Evolutionary conservation across 2,888 invertebrate genomes (phyloP).

Genomic region (Ligdia adustata): DNA sequence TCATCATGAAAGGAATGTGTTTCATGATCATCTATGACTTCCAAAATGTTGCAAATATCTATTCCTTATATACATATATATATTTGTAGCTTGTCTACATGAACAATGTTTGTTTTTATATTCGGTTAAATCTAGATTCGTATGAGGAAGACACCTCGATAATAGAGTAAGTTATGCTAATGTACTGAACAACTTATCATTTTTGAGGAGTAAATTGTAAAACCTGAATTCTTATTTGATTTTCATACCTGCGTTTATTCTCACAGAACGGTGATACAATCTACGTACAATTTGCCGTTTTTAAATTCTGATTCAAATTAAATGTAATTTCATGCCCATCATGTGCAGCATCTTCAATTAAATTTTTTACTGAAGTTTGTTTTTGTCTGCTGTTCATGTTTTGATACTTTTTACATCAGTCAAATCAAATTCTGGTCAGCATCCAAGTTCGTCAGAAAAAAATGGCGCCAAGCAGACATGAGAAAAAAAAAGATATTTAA

Average conservation of each 20-base stretch:
- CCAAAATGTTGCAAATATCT: too few species aligned
- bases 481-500: constrained; percentile 59
- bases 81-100: too few species aligned
- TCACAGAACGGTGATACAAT: constrained; percentile 8
- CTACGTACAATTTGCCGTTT: constrained; percentile 14
- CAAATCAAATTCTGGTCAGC: constrained; percentile 22
- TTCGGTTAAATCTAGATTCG: too few species aligned
- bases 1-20: too few species aligned
- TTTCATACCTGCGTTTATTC: constrained; percentile 3
- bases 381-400: constrained; percentile 28
- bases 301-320: constrained; percentile 25
- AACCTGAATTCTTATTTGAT: neutral
- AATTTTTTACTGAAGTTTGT: constrained; percentile 32
- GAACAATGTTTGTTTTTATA: too few species aligned
- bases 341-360: constrained; percentile 34
- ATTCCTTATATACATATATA: too few species aligned
- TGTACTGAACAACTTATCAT: neutral
- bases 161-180: too few species aligned
- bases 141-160: too few species aligned
- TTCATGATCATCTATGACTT: too few species aligned
- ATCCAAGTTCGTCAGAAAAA: constrained; percentile 41
- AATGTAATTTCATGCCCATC: constrained; percentile 34
- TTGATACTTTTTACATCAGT: constrained; percentile 31
- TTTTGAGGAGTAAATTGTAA: neutral
- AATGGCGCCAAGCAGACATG: constrained; percentile 63